Evolutionary conservation across 2,888 invertebrate species (phyloP).

Genomic region (Digitonthophagus gazella): DNA sequence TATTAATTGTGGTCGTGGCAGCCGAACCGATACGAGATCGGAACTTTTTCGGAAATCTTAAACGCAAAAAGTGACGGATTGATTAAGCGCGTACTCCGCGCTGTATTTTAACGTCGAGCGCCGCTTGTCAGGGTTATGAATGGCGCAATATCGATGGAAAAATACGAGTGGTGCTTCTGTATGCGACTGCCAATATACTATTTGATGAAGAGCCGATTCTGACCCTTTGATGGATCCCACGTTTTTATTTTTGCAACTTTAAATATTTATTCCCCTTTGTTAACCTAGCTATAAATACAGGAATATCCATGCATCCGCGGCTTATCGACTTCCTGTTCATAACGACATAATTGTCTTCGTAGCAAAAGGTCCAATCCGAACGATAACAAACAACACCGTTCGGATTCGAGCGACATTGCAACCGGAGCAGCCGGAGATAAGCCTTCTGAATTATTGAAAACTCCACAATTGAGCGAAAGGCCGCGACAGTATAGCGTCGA

Average conservation of each 20-base stretch:
- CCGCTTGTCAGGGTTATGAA: neutral
- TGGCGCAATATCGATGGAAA: neutral
- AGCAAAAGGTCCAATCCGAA: neutral
- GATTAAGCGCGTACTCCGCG: neutral
- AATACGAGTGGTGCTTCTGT: neutral
- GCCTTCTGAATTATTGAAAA: neutral
- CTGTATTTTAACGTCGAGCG: neutral
- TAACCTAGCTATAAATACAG: neutral
- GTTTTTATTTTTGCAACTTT: neutral
- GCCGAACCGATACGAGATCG: neutral
- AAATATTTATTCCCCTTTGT: neutral
- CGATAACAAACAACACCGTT: neutral
- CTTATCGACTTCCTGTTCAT: neutral
- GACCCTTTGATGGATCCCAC: neutral
- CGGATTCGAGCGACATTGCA: neutral
- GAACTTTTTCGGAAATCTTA: neutral
- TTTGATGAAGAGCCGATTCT: neutral
- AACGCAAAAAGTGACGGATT: neutral
- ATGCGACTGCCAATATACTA: neutral
- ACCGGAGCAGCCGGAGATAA: neutral
- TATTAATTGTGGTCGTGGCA: slow-evolving; percentile 7
- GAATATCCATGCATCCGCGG: neutral
- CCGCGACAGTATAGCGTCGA: neutral
- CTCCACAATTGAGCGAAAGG: neutral
- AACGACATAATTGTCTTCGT: neutral